These are phyloP conservation scores for Desmophyllum pertusum DNA, from an alignment of 92 coral and sea anemone species.

Conservation along the genomic window DNA sequence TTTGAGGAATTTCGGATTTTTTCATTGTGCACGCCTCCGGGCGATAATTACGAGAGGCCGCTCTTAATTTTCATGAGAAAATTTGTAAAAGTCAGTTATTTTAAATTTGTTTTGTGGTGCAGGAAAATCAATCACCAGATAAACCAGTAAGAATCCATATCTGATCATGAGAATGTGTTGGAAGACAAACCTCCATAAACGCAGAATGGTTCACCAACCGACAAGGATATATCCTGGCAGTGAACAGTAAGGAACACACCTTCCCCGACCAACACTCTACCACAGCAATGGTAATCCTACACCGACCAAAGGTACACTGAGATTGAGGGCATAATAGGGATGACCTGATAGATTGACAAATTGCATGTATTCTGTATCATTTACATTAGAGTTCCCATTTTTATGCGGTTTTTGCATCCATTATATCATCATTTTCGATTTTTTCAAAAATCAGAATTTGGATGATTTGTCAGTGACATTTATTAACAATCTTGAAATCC, in stretches of 20 bases:
- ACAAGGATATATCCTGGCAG: not conserved
- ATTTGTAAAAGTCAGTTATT: too few relatives aligned
- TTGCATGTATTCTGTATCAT: not conserved
- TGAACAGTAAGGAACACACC: not conserved
- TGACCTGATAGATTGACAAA: not conserved
- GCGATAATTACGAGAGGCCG: too few relatives aligned
- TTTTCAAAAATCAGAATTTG: too few relatives aligned
- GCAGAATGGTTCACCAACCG: not conserved
- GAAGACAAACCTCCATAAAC: not conserved
- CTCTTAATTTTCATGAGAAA: too few relatives aligned
- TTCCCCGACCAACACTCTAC: not conserved
- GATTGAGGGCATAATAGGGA: not conserved
- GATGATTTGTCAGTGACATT: too few relatives aligned
- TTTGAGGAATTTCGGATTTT: too few relatives aligned
- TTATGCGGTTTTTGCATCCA: too few relatives aligned
- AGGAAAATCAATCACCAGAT: not conserved
- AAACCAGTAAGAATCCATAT: not conserved
- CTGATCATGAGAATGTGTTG: not conserved
- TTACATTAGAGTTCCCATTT: too few relatives aligned
- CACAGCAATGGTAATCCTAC: not conserved
- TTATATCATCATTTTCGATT: too few relatives aligned
- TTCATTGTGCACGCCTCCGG: too few relatives aligned
- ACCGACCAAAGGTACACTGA: not conserved
- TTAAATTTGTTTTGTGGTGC: not conserved
- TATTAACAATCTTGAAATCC: too few relatives aligned